Evolutionary conservation across 2,113 vertebrate species (phyloP), one percentile per base, ranked within the genome.

Genomic region (Thymallus thymallus): DNA sequence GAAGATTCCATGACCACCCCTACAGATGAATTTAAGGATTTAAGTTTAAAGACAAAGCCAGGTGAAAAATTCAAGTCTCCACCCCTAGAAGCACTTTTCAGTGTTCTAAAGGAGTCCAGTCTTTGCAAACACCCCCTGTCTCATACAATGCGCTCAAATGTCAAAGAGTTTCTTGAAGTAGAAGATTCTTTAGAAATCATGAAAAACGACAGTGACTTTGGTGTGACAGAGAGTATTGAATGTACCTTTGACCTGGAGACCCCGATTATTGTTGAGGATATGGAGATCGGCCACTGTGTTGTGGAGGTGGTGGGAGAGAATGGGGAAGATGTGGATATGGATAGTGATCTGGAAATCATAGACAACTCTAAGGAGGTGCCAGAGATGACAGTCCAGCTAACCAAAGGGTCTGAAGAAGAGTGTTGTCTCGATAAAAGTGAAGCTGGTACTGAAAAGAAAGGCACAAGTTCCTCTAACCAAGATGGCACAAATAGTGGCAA

Each of bases 221-320:
- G 67, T 16, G 10, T 46, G 5, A 41, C 76, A 0, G 76, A 81
- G 5, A 68, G 55, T 1, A 41, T 22, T 13, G 81, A 88, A 46
- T 62, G n/a, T 67, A 48, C 68, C 22, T 20, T 85, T 24, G 82
- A 80, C 12, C 63, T 85, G 1, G 84, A 87, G 60, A 87, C 87
- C 18, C 81, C 88, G 70, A 82, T 91, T 75, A 87, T 90, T 68
- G 77, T 90, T 45, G 86, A 90, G 26, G 89, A 91, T 5, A 87
- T 92, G 1, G 91, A 91, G 65, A 89, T 92, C 0, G 92, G 91
- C 14, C 87, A 78, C 61, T 89, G 90, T 82, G 79, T 91, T 20
- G 82, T 90, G 2, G 88, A 93, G 14, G 81, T 80, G 4, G 86
- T 86, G 45, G 87, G 78, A 3, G 87, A 83, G 24, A 82, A 86